These are phyloP conservation scores for Amblyjoppa proteus DNA, from an alignment of 2,888 invertebrate genomes.

Conservation along the genomic window DNA sequence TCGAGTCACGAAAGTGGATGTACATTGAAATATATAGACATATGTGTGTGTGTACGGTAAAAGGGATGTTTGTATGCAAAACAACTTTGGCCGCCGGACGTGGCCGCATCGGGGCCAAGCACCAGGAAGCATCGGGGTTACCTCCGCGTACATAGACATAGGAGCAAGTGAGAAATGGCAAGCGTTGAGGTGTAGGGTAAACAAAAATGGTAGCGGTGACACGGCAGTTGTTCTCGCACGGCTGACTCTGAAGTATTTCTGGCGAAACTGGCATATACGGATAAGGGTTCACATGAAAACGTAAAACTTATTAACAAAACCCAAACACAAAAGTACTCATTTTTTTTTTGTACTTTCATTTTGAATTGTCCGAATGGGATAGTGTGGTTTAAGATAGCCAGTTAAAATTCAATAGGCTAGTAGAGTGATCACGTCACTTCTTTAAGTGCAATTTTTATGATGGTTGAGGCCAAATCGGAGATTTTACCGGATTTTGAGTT, in stretches of 20 bases:
- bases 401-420: too few relatives aligned
- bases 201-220: slow-evolving; percentile 57
- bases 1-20: neutral
- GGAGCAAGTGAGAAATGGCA: slow-evolving; percentile 49
- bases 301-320: neutral
- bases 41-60: neutral
- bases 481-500: too few relatives aligned
- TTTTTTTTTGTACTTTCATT: neutral
- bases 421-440: too few relatives aligned
- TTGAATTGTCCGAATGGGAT: neutral
- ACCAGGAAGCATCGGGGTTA: neutral
- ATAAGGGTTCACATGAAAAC: neutral
- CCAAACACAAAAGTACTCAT: neutral
- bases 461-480: too few relatives aligned
- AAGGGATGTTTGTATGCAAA: neutral
- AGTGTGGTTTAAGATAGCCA: too few relatives aligned
- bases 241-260: neutral
- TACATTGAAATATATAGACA: neutral
- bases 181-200: slow-evolving; percentile 53
- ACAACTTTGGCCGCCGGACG: neutral
- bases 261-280: neutral
- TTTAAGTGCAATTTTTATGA: too few relatives aligned
- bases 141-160: neutral
- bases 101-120: neutral
- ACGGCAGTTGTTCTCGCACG: neutral